These are phyloP conservation scores for Cylindroiulus punctatus DNA, from an alignment of 2,888 invertebrate genomes.

Conservation along the genomic window DNA sequence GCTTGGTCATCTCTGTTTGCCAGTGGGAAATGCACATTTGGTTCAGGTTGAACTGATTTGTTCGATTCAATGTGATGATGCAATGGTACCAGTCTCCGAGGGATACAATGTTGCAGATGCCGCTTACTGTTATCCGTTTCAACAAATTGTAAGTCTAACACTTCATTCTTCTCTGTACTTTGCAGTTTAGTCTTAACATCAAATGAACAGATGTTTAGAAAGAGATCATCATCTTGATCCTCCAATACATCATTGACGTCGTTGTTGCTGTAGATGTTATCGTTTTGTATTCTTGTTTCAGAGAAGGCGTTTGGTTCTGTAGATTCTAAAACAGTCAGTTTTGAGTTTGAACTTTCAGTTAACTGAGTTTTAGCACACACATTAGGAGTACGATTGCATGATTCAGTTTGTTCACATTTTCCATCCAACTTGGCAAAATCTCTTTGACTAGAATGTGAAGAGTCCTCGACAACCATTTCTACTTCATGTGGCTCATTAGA, in stretches of 20 bases:
- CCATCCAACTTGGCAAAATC: no score
- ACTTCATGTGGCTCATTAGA: not conserved
- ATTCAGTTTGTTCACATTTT: no score
- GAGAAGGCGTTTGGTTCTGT: not conserved
- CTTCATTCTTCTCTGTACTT: not conserved
- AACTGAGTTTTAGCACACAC: not conserved
- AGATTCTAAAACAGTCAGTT: not conserved
- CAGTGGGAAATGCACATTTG: not conserved
- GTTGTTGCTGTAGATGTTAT: not conserved
- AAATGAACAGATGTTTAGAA: not conserved
- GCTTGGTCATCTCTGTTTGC: not conserved
- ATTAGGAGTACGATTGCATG: no score
- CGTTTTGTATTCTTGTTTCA: not conserved
- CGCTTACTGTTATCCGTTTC: not conserved
- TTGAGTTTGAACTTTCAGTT: not conserved
- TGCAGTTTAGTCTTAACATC: not conserved
- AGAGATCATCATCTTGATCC: slow-evolving; percentile 6
- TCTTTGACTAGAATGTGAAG: no score
- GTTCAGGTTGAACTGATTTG: not conserved
- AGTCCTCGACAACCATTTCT: no score
- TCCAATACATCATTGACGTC: not conserved
- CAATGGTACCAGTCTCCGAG: not conserved
- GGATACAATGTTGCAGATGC: not conserved
- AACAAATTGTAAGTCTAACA: not conserved
- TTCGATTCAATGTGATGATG: not conserved